phyloP scores from a whole-genome alignment of 2,113 vertebrate species.

The Heterochromis multidens region DNA sequence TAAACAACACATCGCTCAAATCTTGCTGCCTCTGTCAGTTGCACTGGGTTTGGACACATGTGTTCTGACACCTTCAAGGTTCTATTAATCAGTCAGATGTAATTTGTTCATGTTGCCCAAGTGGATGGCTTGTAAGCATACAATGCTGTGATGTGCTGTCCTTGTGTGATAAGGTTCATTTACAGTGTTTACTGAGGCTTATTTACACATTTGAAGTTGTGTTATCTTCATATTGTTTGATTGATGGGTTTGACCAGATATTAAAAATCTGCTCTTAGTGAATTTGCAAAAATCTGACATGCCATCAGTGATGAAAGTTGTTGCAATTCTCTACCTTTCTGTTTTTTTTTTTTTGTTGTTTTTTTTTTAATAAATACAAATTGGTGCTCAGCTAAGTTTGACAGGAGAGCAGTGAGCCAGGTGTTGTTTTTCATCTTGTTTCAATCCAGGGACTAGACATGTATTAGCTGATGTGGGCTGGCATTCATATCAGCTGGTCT shows the following conservation, averaged over 20 bases:
- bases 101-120: background rate
- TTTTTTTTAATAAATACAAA: background rate
- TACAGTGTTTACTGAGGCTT: background rate
- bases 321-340: background rate
- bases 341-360: background rate
- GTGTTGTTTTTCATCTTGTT: constrained; percentile 7
- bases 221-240: background rate
- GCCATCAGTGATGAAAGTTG: background rate
- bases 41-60: background rate
- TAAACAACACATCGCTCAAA: constrained; percentile 11
- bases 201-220: background rate
- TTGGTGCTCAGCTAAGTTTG: background rate
- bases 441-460: background rate
- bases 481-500: background rate
- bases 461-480: background rate
- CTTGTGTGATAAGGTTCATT: background rate
- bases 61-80: constrained; percentile 3
- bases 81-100: constrained; percentile 38
- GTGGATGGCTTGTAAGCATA: background rate
- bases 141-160: background rate
- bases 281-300: background rate
- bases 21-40: background rate
- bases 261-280: background rate
- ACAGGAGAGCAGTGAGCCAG: background rate
- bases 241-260: background rate